These are phyloP conservation scores for Zaprionus tsacasi DNA, from an alignment of 1,140 invertebrate species.

Conservation along the genomic window DNA sequence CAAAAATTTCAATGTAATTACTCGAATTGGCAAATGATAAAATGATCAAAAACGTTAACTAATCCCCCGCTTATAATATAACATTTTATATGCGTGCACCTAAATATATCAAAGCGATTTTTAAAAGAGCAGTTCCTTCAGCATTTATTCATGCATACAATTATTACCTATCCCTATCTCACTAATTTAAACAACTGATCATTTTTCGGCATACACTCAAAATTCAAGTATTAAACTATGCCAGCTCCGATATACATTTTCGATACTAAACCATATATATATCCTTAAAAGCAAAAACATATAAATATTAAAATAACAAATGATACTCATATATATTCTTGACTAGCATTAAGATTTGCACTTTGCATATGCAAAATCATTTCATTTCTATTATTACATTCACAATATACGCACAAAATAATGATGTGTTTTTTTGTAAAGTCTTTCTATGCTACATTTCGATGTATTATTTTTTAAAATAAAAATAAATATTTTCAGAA, in stretches of 20 bases:
- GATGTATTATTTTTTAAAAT: constrained; percentile 48
- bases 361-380: constrained; percentile 17
- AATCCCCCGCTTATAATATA: constrained; percentile 24
- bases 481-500: constrained; percentile 53
- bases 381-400: constrained; percentile 31
- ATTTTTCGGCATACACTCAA: constrained; percentile 62
- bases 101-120: constrained; percentile 17
- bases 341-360: constrained; percentile 37
- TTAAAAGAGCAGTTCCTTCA: constrained; percentile 65
- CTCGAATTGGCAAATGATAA: constrained; percentile 35
- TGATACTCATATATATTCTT: constrained; percentile 83
- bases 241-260: constrained; percentile 25
- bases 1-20: constrained; percentile 76
- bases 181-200: constrained; percentile 17
- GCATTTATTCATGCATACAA: constrained; percentile 43
- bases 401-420: constrained; percentile 30
- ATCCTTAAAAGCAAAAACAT: constrained; percentile 37
- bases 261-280: constrained; percentile 24
- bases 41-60: constrained; percentile 19
- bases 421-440: constrained; percentile 39
- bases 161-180: constrained; percentile 5
- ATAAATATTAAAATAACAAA: constrained; percentile 77
- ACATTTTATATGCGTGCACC: constrained; percentile 41
- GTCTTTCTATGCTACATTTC: constrained; percentile 33
- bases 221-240: constrained; percentile 76